Evolutionary conservation across 1,140 invertebrate species (phyloP).

Genomic region (Stegodyphus dumicola): DNA sequence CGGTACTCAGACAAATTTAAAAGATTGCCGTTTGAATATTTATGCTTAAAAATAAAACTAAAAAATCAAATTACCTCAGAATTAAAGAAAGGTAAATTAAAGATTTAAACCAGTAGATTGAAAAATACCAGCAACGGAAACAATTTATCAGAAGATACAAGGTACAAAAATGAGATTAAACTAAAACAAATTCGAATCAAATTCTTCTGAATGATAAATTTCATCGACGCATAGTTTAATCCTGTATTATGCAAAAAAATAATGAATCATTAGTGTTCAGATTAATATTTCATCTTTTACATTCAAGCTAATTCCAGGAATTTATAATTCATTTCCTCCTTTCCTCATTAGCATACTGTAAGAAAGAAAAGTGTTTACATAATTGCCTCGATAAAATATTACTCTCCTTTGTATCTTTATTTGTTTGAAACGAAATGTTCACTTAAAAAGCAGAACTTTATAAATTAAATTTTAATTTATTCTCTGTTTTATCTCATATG

Average conservation of each 20-base stretch:
- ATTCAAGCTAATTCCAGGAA: too few relatives aligned
- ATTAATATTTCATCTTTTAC: too few relatives aligned
- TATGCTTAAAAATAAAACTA: not conserved
- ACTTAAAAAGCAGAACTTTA: too few relatives aligned
- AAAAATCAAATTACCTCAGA: too few relatives aligned
- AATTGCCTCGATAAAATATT: too few relatives aligned
- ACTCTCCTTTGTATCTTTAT: too few relatives aligned
- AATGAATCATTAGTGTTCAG: not conserved
- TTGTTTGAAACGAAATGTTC: too few relatives aligned
- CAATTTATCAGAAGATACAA: too few relatives aligned
- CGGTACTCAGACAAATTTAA: not conserved
- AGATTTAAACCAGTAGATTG: too few relatives aligned
- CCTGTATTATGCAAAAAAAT: not conserved
- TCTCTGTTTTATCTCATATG: too few relatives aligned
- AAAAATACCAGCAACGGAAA: not conserved
- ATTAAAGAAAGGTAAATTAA: too few relatives aligned
- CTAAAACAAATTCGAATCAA: not conserved
- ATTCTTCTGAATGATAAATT: not conserved
- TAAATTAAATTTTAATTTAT: too few relatives aligned
- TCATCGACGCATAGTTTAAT: not conserved
- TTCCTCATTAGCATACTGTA: not conserved
- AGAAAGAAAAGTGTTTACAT: not conserved
- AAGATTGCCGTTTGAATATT: not conserved
- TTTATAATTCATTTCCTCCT: not conserved
- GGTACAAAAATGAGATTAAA: not conserved